Conservation (phyloP, 2,113 vertebrate species). For the Probosciger aterrimus region DNA sequence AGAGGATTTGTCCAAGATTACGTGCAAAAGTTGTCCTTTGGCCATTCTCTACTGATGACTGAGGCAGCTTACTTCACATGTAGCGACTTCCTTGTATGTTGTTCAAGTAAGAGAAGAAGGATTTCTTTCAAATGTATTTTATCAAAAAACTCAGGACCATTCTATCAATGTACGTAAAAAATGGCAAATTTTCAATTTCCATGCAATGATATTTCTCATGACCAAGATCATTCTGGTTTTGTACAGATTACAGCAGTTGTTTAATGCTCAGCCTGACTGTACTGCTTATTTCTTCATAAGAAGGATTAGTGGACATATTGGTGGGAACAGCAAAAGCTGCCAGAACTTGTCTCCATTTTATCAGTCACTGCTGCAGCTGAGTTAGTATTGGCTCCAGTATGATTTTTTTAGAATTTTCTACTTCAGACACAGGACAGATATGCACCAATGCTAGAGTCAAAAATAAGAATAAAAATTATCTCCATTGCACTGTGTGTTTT, state of each 20-base stretch:
- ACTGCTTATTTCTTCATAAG: not conserved
- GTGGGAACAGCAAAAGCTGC: not conserved
- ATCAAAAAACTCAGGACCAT: accelerated
- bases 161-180: not conserved
- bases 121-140: not conserved
- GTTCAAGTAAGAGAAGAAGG: not conserved
- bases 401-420: not conserved
- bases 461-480: not conserved
- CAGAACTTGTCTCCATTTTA: not conserved
- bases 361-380: not conserved
- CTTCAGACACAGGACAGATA: not conserved
- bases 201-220: not conserved
- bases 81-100: not conserved
- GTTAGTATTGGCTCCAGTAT: not conserved
- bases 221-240: not conserved
- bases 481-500: not conserved
- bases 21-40: not conserved
- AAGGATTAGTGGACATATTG: not conserved
- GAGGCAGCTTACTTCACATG: not conserved
- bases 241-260: not conserved
- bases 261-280: not conserved
- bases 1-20: not conserved
- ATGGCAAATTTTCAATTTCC: not conserved
- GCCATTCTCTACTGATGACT: not conserved
- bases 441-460: not conserved